Evolutionary conservation across 1,140 invertebrate genomes (phyloP), one percentile per base, ranked within the genome.

Genomic region (Pseudomyrmex pallidus): DNA sequence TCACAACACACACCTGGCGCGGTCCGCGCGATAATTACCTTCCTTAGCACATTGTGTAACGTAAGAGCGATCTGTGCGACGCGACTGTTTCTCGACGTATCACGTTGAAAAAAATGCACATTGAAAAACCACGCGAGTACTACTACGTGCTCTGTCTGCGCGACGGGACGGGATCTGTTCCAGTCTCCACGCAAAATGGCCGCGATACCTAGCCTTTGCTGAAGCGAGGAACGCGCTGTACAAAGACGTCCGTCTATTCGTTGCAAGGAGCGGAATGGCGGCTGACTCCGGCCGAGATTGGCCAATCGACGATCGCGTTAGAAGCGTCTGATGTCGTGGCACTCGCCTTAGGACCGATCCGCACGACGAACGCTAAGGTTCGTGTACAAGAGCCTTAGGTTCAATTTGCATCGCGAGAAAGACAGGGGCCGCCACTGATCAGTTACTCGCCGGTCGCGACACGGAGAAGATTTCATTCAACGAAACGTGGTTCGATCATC

Each of bases 41-140:
- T 82, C 17, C 54, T 85, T 62, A 85, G 84, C 59, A 72, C 89
- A 90, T 90, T 74, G 85, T 70, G 73, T 57, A 77, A 67, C 66
- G 82, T 50, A 70, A 76, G 50, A 82, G 66, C 70, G 15, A 9
- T 9, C 13, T 12, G 62, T 12, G 63, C 10, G 7, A 67, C 64
- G 35, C 61, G n/a, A 25, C n/a, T 48, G 62, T 44, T 17, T n/a
- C 2, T 20, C 61, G 46, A 66, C 62, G 2, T 25, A 20, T 66
- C 17, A 35, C 35, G 5, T 35, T 35, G 35, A 35, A 35, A 35
- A 35, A 35, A 35, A 35, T 5, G 5, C 35, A 35, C 35, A 25
- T 66, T 17, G 62, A 20, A 25, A 64, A 64, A 20, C 3, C 46
- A 77, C 74, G 62, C 62, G 17, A 62, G 62, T 54, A 52, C 74